A percentile compares a stretch with the other conserved stretches of the same genome.
These are phyloP conservation scores for Metaphire vulgaris DNA, from an alignment of 1,140 invertebrate genomes.

Conservation along the genomic window DNA sequence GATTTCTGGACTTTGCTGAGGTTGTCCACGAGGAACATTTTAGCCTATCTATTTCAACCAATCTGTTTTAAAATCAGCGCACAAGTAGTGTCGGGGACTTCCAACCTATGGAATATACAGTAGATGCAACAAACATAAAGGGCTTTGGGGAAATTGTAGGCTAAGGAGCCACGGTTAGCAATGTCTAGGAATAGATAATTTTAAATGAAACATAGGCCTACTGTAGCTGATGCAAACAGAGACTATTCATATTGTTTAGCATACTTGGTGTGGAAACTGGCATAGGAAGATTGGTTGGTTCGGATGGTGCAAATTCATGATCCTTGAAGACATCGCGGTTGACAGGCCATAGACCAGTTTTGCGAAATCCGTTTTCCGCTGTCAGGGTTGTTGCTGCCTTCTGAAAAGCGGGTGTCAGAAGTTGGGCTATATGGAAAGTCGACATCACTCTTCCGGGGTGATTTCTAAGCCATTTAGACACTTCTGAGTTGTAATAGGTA, in stretches of 20 bases:
- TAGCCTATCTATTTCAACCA: no score
- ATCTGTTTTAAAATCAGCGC: no score
- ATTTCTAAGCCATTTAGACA: not conserved
- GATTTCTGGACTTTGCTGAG: constrained; percentile 99
- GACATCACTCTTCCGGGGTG: not conserved
- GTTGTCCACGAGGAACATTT: constrained; percentile 88
- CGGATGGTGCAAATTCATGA: not conserved
- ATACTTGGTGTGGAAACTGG: no score
- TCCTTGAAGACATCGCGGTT: not conserved
- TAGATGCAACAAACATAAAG: no score
- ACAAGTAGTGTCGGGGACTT: no score
- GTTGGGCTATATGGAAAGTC: not conserved
- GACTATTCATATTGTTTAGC: no score
- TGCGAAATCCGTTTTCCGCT: not conserved
- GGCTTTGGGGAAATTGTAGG: no score
- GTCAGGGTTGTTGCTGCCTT: not conserved
- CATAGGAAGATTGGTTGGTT: not conserved
- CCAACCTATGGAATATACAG: no score
- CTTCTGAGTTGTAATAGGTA: constrained; percentile 11
- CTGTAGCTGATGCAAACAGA: no score
- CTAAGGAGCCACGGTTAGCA: no score
- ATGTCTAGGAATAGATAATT: no score
- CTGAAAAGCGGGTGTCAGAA: not conserved
- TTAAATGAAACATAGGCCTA: no score
- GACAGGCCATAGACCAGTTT: not conserved